These are phyloP conservation scores for Clusia tigrina DNA, from an alignment of 2,888 invertebrate genomes.

Conservation along the genomic window DNA sequence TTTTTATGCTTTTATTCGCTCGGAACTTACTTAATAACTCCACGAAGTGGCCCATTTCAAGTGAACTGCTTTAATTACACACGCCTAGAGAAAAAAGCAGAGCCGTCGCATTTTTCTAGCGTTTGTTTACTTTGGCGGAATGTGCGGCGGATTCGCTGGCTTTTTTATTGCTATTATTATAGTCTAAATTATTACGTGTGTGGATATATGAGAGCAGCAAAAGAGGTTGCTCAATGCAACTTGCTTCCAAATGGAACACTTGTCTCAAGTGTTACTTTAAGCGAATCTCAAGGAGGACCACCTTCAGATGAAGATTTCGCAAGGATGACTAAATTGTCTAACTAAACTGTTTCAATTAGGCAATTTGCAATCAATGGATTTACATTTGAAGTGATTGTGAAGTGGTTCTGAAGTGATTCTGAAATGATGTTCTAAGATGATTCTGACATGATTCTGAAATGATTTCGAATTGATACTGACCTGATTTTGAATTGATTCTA, in stretches of 20 bases:
- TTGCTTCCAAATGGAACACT: background rate
- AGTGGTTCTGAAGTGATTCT: slow-evolving; percentile 10
- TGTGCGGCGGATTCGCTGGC: background rate
- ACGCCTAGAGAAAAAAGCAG: background rate
- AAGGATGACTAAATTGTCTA: background rate
- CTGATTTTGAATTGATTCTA: no score
- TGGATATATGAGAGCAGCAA: background rate
- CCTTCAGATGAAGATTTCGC: background rate
- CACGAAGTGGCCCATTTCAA: no score
- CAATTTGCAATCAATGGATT: background rate
- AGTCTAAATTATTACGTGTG: background rate
- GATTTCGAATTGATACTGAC: no score
- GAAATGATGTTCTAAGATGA: no score
- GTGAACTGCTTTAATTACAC: no score
- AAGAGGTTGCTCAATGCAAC: background rate
- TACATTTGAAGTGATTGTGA: background rate
- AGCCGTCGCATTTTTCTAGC: background rate
- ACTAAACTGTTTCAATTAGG: background rate
- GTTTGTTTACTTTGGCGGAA: background rate
- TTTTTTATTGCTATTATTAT: background rate
- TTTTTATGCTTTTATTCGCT: no score
- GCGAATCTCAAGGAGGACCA: background rate
- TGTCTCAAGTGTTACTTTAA: background rate
- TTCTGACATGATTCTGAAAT: no score
- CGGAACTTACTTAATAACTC: no score